Percentiles rank a stretch among this genome's conserved stretches.
Conservation (phyloP, 2,797 vertebrate genomes). For the Cottoperca gobio region DNA sequence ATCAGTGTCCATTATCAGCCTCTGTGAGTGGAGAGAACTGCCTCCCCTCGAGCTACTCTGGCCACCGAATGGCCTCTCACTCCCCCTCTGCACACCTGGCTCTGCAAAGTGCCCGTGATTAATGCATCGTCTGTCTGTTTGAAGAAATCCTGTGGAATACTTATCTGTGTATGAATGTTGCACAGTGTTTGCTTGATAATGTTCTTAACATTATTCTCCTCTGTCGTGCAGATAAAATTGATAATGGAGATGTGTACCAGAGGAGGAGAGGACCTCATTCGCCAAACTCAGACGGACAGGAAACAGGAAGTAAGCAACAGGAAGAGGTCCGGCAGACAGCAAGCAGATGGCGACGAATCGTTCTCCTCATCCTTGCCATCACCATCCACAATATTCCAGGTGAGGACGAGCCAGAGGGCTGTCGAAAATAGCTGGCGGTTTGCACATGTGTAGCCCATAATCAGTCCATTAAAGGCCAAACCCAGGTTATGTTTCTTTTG, state of each 20-base stretch:
- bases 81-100: neutral
- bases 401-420: constrained; percentile 63
- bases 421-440: neutral
- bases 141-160: no score
- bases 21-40: neutral
- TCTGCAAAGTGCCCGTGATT: neutral
- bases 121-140: neutral
- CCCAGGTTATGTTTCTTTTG: no score
- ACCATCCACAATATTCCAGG: constrained; percentile 98
- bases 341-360: constrained; percentile 91
- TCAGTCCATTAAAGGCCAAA: no score
- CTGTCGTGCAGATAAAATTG: constrained; percentile 86
- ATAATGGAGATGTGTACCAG: constrained; percentile 93
- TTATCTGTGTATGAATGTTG: neutral
- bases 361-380: constrained; percentile 94
- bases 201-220: neutral
- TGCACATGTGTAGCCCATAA: no score
- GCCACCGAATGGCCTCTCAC: no score
- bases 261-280: constrained; percentile 78
- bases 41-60: no score
- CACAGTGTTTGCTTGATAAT: neutral
- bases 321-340: constrained; percentile 53
- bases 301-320: constrained; percentile 42
- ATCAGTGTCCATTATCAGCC: neutral
- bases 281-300: constrained; percentile 44